Evolutionary conservation across 2,797 vertebrate species (phyloP).

Genomic region (Poeciliopsis infans): DNA sequence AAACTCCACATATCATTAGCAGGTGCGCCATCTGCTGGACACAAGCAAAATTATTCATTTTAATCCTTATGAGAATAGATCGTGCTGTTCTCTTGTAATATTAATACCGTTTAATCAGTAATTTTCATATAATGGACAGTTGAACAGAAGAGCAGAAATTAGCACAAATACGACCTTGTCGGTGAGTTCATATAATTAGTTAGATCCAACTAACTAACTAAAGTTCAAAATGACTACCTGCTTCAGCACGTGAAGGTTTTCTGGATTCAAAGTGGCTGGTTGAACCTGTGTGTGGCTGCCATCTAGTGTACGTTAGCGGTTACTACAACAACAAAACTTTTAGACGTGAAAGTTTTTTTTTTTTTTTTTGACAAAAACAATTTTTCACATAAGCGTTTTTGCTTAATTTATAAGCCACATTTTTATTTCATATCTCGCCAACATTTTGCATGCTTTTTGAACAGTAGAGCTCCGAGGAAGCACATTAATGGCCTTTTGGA

Average conservation of each 20-base stretch:
- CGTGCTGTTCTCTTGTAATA: too few species aligned
- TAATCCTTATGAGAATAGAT: not conserved
- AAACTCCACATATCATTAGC: not conserved
- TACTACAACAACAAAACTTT: constrained; percentile 35
- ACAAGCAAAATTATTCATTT: not conserved
- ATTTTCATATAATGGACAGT: not conserved
- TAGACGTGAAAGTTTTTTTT: not conserved
- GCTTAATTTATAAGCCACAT: not conserved
- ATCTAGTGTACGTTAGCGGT: constrained; percentile 10
- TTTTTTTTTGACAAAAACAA: not conserved
- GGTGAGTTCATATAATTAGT: not conserved
- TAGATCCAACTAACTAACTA: not conserved
- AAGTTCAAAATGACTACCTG: not conserved
- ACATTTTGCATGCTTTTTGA: not conserved
- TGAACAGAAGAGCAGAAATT: not conserved
- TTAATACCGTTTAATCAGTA: too few species aligned
- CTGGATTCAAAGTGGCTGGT: not conserved
- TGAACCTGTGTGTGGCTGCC: constrained; percentile 30
- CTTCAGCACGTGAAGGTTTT: not conserved
- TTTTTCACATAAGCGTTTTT: not conserved
- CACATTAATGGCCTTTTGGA: not conserved
- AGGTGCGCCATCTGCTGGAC: constrained; percentile 60
- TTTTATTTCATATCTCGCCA: rapidly evolving
- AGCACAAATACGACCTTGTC: not conserved
- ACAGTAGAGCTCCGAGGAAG: not conserved